Base-by-base conservation (phyloP, 2,113 vertebrate species). In the Callipepla californica region DNA sequence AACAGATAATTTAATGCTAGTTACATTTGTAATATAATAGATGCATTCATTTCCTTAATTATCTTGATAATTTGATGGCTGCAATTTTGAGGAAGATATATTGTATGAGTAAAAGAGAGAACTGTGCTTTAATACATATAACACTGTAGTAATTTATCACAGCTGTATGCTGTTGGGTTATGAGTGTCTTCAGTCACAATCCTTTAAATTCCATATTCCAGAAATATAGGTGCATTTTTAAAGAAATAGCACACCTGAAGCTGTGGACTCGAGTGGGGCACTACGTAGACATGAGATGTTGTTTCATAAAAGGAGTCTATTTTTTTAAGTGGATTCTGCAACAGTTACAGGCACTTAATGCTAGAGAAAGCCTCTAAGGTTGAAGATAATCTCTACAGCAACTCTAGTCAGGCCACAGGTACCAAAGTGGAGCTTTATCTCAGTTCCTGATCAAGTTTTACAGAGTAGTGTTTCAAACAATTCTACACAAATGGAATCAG, bases 401-500 rank as follows among this genome's bases (percentile, higher is more conserved):
- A 59, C 95, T 95, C 94, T 93, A 87, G 91, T 90, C 55, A 53
- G 63, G 90, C 88, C 94, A 92, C 67, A 87, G 92, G 90, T 97
- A 96, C 91, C 66, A 61, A 94, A 97, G 89, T 62, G 93, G 61
- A 81, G 89, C 61, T 94, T 97, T 98, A 98, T 97, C 97, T 96
- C 63, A 80, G 79, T 61, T 96, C 77, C 77, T 94, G 90, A 98
- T 98, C 97, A 92, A 94, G 53, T 96, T 97, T 97, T 96, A 77
- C 84, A 26, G 96, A 96, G 81, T 96, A 95, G 93, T 91, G 93
- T 98, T 98, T 98, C 97, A 97, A 97, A 97, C 94, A 95, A 78
- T 94, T 98, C 97, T 95, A 97, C 96, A 97, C 95, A 98, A 97
- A 97, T 55, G 62, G 97, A 97, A 97, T 96, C 66, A 87, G 92